Conservation (phyloP, 2,888 invertebrate species). For the Escarpia spicata region DNA sequence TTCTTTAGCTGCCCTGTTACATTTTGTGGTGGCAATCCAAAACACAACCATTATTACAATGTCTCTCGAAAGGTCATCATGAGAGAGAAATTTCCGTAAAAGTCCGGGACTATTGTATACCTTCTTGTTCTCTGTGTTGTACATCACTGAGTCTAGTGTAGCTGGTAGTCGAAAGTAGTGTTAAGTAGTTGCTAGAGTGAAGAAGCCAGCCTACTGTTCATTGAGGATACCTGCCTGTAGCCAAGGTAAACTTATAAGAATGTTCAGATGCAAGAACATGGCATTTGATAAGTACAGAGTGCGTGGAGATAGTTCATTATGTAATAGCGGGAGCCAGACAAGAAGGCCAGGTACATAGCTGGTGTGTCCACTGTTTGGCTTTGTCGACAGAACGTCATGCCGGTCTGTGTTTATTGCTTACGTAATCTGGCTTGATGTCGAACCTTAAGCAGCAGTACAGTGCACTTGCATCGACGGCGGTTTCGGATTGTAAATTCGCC, state of each 20-base stretch:
- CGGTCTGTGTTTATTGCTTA: neutral
- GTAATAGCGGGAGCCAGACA: neutral
- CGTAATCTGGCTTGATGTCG: neutral
- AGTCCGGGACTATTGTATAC: neutral
- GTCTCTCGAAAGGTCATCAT: neutral
- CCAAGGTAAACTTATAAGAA: neutral
- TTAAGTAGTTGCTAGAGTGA: neutral
- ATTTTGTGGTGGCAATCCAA: neutral
- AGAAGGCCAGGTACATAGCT: slow-evolving; percentile 20
- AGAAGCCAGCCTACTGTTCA: neutral
- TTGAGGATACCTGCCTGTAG: neutral
- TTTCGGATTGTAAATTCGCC: neutral
- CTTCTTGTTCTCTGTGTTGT: neutral
- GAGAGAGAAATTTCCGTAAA: neutral
- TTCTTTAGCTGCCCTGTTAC: neutral
- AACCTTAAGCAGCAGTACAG: slow-evolving; percentile 23
- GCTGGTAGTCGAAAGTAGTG: neutral
- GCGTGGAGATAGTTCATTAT: neutral
- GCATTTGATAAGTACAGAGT: neutral
- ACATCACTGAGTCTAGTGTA: neutral
- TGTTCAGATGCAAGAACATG: slow-evolving; percentile 18
- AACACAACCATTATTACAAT: neutral
- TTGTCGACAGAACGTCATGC: slow-evolving; percentile 13
- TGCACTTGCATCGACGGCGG: slow-evolving; percentile 1
- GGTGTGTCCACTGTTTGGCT: slow-evolving; percentile 14